Percentiles rank a stretch among this genome's conserved stretches.
phyloP scores from a whole-genome alignment of 2,888 invertebrate genomes.

The Augiades crinisus region DNA sequence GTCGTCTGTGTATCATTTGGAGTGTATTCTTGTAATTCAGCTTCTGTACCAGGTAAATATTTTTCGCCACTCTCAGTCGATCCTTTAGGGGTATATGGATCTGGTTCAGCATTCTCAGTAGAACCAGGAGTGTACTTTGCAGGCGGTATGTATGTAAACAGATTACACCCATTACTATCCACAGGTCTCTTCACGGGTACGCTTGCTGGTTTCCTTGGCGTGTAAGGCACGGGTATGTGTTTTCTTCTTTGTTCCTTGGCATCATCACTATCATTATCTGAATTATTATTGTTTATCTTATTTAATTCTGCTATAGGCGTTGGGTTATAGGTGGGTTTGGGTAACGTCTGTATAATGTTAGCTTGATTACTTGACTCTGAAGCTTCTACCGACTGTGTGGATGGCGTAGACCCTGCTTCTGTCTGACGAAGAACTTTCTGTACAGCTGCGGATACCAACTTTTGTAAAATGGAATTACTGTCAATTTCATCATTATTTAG shows the following conservation, averaged over 20 bases:
- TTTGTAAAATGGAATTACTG: constrained; percentile 77
- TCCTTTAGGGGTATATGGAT: constrained; percentile 68
- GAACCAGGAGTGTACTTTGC: constrained; percentile 66
- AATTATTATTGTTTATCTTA: constrained; percentile 56
- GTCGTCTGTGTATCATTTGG: constrained; percentile 50
- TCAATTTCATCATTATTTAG: constrained; percentile 63
- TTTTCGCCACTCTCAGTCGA: constrained; percentile 57
- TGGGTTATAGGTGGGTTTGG: constrained; percentile 81
- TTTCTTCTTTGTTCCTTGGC: constrained; percentile 58
- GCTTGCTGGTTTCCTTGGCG: constrained; percentile 69
- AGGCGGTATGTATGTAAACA: constrained; percentile 68
- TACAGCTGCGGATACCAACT: constrained; percentile 82
- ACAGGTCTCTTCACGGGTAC: constrained; percentile 57
- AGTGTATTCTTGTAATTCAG: constrained; percentile 60
- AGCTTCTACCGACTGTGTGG: constrained; percentile 34
- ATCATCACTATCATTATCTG: constrained; percentile 54
- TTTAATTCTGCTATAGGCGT: constrained; percentile 84
- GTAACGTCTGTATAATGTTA: constrained; percentile 45
- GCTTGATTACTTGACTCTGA: constrained; percentile 36
- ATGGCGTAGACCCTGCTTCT: constrained; percentile 47
- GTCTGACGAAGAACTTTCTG: constrained; percentile 81
- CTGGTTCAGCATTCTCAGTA: constrained; percentile 53
- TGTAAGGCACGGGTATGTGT: constrained; percentile 78
- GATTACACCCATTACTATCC: constrained; percentile 62
- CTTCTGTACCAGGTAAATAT: constrained; percentile 66